These are phyloP conservation scores for Stramonita haemastoma DNA, from an alignment of 2,888 invertebrate genomes.

Conservation along the genomic window DNA sequence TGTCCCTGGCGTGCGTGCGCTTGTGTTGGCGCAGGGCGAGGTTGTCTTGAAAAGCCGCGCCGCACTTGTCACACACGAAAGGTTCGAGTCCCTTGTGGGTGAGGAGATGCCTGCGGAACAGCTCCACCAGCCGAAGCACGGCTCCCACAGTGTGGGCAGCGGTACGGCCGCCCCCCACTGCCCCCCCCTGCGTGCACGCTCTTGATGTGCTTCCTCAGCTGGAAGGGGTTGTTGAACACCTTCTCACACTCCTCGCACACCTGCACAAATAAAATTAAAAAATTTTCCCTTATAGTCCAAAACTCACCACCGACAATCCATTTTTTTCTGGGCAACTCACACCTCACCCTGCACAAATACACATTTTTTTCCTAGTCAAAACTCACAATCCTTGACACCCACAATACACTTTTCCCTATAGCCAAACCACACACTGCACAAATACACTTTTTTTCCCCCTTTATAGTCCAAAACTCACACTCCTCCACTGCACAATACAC, in stretches of 20 bases:
- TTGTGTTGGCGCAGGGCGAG: constrained; percentile 30
- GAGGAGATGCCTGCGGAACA: constrained; percentile 5
- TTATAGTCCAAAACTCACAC: too few relatives aligned
- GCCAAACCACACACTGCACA: too few relatives aligned
- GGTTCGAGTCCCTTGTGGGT: constrained; percentile 12
- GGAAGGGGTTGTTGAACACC: constrained; percentile 24
- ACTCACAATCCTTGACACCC: too few relatives aligned
- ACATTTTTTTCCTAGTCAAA: too few relatives aligned
- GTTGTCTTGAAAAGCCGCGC: constrained; percentile 3
- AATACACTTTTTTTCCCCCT: too few relatives aligned
- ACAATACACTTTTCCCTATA: too few relatives aligned
- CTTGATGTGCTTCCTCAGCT: constrained; percentile 23
- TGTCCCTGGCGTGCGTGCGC: constrained; percentile 20
- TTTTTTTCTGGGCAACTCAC: too few relatives aligned
- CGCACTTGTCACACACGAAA: constrained; percentile 15
- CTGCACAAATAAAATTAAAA: too few relatives aligned
- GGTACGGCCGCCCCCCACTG: constrained; percentile 22
- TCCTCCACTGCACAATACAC: too few relatives aligned
- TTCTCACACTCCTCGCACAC: not conserved
- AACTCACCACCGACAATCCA: too few relatives aligned
- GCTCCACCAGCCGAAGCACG: constrained; percentile 7
- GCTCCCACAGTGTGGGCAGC: constrained; percentile 11
- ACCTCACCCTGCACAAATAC: too few relatives aligned
- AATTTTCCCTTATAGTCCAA: too few relatives aligned
- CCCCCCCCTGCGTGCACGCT: not conserved